Evolutionary conservation across 2,797 vertebrate species (phyloP), one percentile per base, ranked within the genome.

Genomic region (Squalus acanthias): DNA sequence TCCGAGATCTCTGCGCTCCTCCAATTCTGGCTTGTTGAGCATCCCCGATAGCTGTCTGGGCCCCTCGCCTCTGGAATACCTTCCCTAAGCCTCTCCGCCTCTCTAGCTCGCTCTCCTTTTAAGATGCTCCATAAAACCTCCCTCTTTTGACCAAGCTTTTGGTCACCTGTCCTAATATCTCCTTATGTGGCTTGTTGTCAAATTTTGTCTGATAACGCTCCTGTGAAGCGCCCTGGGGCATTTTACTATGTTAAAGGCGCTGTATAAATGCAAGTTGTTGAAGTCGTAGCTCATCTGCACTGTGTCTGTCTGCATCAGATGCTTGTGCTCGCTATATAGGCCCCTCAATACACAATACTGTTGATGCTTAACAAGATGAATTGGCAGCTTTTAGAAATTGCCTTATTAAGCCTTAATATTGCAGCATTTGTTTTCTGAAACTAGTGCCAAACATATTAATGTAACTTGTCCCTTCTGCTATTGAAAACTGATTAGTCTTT

Each of bases 331-430:
- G 24, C 91, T 33, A 63, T 29, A 10, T 10, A 17, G 57, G 10
- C 57, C 88, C 63, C 57, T 57, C 88, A 53, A 91, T 33, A 89
- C 53, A 50, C 82, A 85, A 50, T 92, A 17, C 60, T 65, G 89
- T 92, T 17, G 13, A 22, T 95, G 50, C 29, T 95, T 95, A 95
- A 95, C 57, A 60, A 63, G 89, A 65, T 92, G 70, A 95, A 29
- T 26, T 91, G 22, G 57, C 88, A 63, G 70, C 69, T 33, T 95
- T 74, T 76, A 50, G 2, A 57, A 72, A 93, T 69, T 39, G 39
- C 69, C 46, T 72, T 4, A n/a, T 93, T 93, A 69, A 95, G 24
- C 24, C 69, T 74, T 72, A 50, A 33, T 57, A 60, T 60, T 95
- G 63, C 17, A 46, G 89, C 65, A 93, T 93, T 93, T 93, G 46